Base-by-base conservation (phyloP, 2,888 invertebrate species). In the Caenorhabditis sp. region DNA sequence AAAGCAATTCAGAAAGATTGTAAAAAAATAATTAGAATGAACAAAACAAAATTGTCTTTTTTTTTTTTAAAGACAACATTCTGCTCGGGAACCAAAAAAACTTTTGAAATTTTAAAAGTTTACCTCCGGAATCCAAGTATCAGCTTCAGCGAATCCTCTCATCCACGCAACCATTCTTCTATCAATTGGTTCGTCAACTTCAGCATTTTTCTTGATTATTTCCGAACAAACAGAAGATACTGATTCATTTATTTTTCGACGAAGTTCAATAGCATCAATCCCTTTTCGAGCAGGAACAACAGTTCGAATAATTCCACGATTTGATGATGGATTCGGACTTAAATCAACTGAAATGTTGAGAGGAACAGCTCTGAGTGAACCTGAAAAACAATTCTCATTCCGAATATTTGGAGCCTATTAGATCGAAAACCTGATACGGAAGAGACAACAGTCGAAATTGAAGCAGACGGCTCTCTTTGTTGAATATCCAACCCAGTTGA, bases 121-220 rank as follows among this genome's bases (percentile, higher is more conserved):
- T 1, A 69, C 68, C 58, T 73, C 68, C n/a, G 61, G 62, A 49
- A 73, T 73, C 73, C 73, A 73, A 0, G 67, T 73, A 8, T 66
- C 73, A 10, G 66, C 73, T 53, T 67, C 62, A 14, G 73, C 62
- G 54, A 65, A 73, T 17, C 67, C 68, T 54, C 66, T 65, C 73
- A 73, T 73, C 68, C 68, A 68, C 26, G 55, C 66, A 2, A 59
- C 54, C 69, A 75, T 69, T 55, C 75, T 27, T 21, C 37, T 49
- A 58, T 75, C 75, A 1, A 55, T 37, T n/a, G 75, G 75, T 36
- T 49, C 31, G 26, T 75, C 69, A 8, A 31, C 61, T 17, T 62
- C 24, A 2, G 62, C 60, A 6, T 61, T 58, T 49, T 69, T 58
- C 26, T 59, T 51, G 17, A 75, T 37, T 6, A 75, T 65, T 6